These are phyloP conservation scores for Phyllopteryx taeniolatus DNA, from an alignment of 2,113 vertebrate species.

Conservation along the genomic window DNA sequence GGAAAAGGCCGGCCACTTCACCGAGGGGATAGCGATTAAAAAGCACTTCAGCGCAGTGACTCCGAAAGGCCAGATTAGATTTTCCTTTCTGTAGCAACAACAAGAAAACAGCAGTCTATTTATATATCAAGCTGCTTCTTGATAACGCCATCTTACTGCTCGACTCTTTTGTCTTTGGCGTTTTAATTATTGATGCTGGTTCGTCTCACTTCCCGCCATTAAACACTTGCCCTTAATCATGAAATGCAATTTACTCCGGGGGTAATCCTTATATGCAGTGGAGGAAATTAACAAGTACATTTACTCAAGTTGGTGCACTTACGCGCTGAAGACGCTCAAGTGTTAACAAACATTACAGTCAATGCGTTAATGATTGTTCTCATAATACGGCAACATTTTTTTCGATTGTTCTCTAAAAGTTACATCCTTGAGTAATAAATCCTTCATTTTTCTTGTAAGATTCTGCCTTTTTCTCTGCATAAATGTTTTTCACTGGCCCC, in stretches of 20 bases:
- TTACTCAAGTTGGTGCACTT: background rate
- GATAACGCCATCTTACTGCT: slow-evolving; percentile 43
- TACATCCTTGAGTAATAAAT: no score
- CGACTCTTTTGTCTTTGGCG: slow-evolving; percentile 49
- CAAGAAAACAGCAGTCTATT: slow-evolving; percentile 23
- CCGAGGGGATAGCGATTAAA: slow-evolving; percentile 52
- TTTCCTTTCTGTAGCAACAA: slow-evolving; percentile 36
- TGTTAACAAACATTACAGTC: background rate
- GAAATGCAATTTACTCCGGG: slow-evolving; percentile 40
- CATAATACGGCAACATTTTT: background rate
- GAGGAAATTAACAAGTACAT: slow-evolving; percentile 24
- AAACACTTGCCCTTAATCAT: slow-evolving; percentile 55
- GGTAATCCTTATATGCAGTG: slow-evolving; percentile 6
- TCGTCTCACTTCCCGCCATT: slow-evolving; percentile 58
- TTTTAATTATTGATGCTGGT: slow-evolving; percentile 69
- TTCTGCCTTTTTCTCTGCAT: no score
- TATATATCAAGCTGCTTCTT: slow-evolving; percentile 45
- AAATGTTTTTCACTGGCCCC: no score
- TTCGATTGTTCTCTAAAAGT: background rate
- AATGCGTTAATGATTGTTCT: background rate
- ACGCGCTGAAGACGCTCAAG: background rate
- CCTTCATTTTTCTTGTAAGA: no score
- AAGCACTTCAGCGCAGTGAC: slow-evolving; percentile 54
- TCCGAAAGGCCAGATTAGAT: slow-evolving; percentile 50
- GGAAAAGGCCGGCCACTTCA: slow-evolving; percentile 20